Percentiles rank a stretch among this genome's conserved stretches.
These are phyloP conservation scores for Tenthredo amoena DNA, from an alignment of 2,888 invertebrate species.

Conservation along the genomic window DNA sequence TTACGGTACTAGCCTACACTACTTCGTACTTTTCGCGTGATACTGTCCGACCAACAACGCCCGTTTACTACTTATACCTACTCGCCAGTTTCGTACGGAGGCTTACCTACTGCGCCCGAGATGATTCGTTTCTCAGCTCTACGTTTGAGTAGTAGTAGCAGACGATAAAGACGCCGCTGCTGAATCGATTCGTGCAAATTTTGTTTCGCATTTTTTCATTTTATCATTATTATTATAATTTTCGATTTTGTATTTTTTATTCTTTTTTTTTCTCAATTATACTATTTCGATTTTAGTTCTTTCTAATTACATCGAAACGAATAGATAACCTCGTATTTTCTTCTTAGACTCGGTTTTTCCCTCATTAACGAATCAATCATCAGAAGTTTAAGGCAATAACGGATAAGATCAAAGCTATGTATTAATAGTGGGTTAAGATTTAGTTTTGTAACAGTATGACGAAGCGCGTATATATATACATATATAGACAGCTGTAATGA, in stretches of 20 bases:
- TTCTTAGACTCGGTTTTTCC: not conserved
- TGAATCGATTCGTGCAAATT: not conserved
- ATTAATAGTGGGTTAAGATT: not conserved
- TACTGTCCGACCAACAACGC: constrained; percentile 70
- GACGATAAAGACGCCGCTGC: not conserved
- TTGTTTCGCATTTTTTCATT: not conserved
- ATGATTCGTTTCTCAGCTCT: constrained; percentile 36
- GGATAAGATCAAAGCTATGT: not conserved
- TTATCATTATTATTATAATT: not conserved
- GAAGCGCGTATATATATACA: not conserved
- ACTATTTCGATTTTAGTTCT: too few species aligned
- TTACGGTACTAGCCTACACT: constrained; percentile 44
- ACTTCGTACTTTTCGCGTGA: constrained; percentile 14
- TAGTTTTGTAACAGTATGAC: not conserved
- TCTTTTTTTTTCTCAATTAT: not conserved
- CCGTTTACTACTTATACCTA: constrained; percentile 70
- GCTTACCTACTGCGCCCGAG: constrained; percentile 68
- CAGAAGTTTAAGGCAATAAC: not conserved
- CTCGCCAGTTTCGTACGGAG: constrained; percentile 63
- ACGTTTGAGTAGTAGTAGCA: not conserved
- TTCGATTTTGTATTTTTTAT: not conserved
- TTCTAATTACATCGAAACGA: too few species aligned
- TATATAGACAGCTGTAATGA: not conserved
- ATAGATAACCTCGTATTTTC: too few species aligned
- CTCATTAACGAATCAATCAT: not conserved